Evolutionary conservation across 2,797 vertebrate species (phyloP), one percentile per base, ranked within the genome.

Genomic region (Synanceia verrucosa): DNA sequence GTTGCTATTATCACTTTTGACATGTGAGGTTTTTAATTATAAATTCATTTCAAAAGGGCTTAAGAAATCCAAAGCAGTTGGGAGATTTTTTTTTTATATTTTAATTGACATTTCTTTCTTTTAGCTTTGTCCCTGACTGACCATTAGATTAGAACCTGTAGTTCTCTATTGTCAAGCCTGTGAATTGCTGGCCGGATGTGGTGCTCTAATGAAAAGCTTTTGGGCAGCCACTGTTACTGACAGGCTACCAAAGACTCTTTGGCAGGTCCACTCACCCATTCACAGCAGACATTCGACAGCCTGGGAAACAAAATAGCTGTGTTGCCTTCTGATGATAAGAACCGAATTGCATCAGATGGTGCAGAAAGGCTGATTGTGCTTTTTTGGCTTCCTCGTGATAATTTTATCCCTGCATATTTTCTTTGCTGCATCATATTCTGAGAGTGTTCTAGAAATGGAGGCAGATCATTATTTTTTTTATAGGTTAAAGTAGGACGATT

Each of bases 191-290:
- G 53, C 72, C 16, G 61, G 75, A 82, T 69, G 55, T 5, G 41
- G 47, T 44, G 64, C 53, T 69, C 51, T 51, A 73, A 83, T 88
- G 69, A 81, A 89, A 80, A 80, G 81, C 26, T 89, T 85, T 31
- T 71, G 72, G 74, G 77, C 65, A 73, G 71, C 76, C 64, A 52
- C 80, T 87, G 79, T 87, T 86, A 84, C 68, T 90, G 88, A 92
- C 86, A 86, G 75, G 57, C 55, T 64, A 88, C 89, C 86, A 90
- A 89, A 92, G 87, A 80, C 76, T 86, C 78, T 81, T 86, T 91
- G 90, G 86, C 91, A 91, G 82, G 78, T 89, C 79, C 82, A 71
- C 85, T 88, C 85, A 86, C 73, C 87, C 88, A 65, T 93, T 92
- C 86, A 87, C 84, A 74, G 81, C 50, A 82, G 82, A 86, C 76